Conservation (phyloP, 2,113 vertebrate species). For the Corythaixoides concolor region DNA sequence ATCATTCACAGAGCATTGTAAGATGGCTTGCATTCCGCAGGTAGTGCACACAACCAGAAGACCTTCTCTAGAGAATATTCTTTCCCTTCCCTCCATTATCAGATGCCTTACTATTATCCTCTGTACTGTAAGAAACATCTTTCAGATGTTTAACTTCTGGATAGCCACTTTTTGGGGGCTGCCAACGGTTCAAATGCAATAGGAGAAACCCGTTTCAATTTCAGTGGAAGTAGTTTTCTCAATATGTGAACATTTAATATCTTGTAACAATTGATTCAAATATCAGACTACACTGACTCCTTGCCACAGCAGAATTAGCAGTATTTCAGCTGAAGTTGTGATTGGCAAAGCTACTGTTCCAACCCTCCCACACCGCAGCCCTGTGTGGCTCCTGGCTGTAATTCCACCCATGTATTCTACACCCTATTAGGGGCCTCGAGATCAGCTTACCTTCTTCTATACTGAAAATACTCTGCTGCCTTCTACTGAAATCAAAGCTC, state of each 20-base stretch:
- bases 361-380: background rate
- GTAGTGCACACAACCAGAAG: background rate
- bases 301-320: background rate
- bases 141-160: background rate
- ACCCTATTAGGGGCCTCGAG: background rate
- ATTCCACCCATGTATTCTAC: background rate
- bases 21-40: background rate
- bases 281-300: background rate
- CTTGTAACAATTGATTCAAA: background rate
- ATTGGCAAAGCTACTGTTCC: background rate
- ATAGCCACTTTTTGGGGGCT: background rate
- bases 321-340: background rate
- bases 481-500: background rate
- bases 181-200: background rate
- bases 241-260: background rate
- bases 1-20: rapidly evolving
- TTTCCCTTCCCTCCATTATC: background rate
- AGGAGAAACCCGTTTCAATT: background rate
- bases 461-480: background rate
- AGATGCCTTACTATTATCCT: background rate
- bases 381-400: background rate
- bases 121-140: background rate
- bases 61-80: background rate
- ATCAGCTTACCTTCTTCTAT: background rate
- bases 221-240: background rate